A percentile compares a stretch with the other conserved stretches of the same genome.
Evolutionary conservation across 1,140 invertebrate genomes (phyloP).

Genomic region (Temnothorax longispinosus): DNA sequence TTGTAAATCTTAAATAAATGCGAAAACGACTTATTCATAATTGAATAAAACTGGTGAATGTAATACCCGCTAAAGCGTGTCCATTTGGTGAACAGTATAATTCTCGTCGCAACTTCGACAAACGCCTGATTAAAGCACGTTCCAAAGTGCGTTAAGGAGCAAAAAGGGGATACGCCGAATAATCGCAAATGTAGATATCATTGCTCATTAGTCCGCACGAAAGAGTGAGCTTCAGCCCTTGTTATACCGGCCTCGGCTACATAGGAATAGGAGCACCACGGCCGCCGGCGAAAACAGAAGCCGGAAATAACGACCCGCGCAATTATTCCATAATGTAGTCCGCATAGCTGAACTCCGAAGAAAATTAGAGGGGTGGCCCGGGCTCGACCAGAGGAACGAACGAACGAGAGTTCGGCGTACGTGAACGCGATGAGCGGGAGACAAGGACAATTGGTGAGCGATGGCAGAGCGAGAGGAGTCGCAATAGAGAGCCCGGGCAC

Average conservation of each 20-base stretch:
- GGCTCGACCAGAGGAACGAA: conserved; percentile 58
- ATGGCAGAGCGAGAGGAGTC: conserved; percentile 50
- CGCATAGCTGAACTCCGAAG: conserved; percentile 80
- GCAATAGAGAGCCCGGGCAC: conserved; percentile 64
- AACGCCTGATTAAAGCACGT: conserved; percentile 58
- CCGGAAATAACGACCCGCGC: conserved; percentile 78
- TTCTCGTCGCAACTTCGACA: conserved; percentile 42
- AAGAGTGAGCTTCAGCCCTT: conserved; percentile 43
- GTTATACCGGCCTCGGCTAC: conserved; percentile 65
- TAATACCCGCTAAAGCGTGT: background rate
- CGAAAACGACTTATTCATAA: background rate
- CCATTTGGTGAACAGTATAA: conserved; percentile 30
- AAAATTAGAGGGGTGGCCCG: conserved; percentile 79
- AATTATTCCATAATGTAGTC: conserved; percentile 83
- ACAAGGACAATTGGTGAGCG: conserved; percentile 60
- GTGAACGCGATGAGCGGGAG: conserved; percentile 48
- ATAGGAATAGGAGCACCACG: conserved; percentile 63
- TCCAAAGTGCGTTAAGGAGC: conserved; percentile 50
- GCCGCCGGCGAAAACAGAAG: conserved; percentile 77
- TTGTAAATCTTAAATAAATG: background rate
- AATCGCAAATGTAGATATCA: conserved; percentile 60
- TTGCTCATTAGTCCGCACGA: conserved; percentile 60
- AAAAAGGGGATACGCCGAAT: conserved; percentile 51
- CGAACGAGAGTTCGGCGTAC: conserved; percentile 71
- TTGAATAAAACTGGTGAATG: background rate